Conservation (phyloP, 2,888 invertebrate species). For the Dermolepida albohirtum region DNA sequence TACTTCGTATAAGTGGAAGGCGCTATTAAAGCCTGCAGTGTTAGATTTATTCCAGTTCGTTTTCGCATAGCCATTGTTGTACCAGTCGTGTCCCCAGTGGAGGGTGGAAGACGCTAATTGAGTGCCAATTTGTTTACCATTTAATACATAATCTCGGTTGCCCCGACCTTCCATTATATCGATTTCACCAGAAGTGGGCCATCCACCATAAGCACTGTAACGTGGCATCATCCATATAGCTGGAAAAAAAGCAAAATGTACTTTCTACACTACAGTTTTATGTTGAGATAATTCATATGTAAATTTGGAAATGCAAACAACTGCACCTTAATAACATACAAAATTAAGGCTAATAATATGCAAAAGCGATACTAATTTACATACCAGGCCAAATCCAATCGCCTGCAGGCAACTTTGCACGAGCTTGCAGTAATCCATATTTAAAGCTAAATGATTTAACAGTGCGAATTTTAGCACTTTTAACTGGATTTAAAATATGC, state of each 20-base stretch:
- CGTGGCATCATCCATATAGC: conserved; percentile 79
- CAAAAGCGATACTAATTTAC: neutral
- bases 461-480: conserved; percentile 75
- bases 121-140: conserved; percentile 70
- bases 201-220: conserved; percentile 73
- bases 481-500: conserved; percentile 73
- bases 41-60: conserved; percentile 66
- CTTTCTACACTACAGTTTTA: too few species aligned
- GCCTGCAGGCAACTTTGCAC: conserved; percentile 77
- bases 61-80: conserved; percentile 67
- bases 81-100: conserved; percentile 75
- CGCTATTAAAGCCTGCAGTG: conserved; percentile 66
- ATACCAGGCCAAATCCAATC: conserved; percentile 76
- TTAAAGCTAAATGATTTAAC: conserved; percentile 73
- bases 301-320: too few species aligned
- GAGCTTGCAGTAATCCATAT: conserved; percentile 74
- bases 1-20: conserved; percentile 74
- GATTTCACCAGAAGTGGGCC: conserved; percentile 81
- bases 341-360: too few species aligned
- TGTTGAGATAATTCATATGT: too few species aligned
- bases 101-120: conserved; percentile 72
- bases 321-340: too few species aligned
- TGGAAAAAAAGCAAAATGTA: conserved; percentile 54
- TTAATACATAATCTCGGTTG: conserved; percentile 64
- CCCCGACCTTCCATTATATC: conserved; percentile 77